These are phyloP conservation scores for Nymphalis c-album DNA, from an alignment of 2,888 invertebrate genomes.

Conservation along the genomic window DNA sequence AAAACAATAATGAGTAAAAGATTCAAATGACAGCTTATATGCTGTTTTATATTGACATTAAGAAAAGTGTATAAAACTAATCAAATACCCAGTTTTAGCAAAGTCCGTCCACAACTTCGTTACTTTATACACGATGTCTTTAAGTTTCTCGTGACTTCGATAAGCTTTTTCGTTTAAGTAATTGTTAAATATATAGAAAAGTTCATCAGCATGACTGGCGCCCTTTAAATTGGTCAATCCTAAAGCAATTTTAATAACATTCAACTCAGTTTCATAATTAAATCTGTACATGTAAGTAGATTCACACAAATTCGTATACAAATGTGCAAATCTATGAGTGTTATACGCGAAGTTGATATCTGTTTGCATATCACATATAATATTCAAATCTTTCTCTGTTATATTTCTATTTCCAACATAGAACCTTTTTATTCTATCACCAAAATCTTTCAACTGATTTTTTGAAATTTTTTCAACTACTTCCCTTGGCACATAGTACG, in stretches of 20 bases:
- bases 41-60: no score
- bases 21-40: no score
- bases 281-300: constrained; percentile 59
- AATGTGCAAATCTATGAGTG: constrained; percentile 53
- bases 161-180: constrained; percentile 55
- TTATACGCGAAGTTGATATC: constrained; percentile 54
- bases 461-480: constrained; percentile 46
- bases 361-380: constrained; percentile 49
- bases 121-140: constrained; percentile 50
- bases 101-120: constrained; percentile 68
- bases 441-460: constrained; percentile 49
- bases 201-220: constrained; percentile 72
- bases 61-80: not conserved
- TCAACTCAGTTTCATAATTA: constrained; percentile 56
- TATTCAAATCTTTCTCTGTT: constrained; percentile 42
- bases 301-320: constrained; percentile 44
- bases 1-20: no score
- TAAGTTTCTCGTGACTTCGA: constrained; percentile 48
- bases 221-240: constrained; percentile 53
- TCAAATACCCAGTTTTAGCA: constrained; percentile 58
- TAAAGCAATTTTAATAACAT: constrained; percentile 50
- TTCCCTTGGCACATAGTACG: constrained; percentile 54
- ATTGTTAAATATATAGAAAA: constrained; percentile 69
- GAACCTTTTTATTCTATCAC: constrained; percentile 52
- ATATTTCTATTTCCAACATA: constrained; percentile 52